Evolutionary conservation across 2,888 invertebrate species (phyloP).

Genomic region (Hirtodrosophila cameraria): DNA sequence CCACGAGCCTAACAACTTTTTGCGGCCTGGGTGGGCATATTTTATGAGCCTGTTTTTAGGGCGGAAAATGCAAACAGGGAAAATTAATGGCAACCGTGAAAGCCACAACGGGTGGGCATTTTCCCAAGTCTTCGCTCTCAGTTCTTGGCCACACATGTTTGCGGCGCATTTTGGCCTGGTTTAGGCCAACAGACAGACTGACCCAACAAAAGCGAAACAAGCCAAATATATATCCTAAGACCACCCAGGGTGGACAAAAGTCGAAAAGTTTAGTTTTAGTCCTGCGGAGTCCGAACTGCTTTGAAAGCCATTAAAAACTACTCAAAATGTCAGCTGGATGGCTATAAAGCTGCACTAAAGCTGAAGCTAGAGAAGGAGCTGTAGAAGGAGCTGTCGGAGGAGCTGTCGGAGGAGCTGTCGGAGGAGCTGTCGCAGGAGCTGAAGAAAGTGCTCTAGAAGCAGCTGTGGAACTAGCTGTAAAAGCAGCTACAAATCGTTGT

Average conservation of each 20-base stretch:
- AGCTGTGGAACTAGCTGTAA: neutral
- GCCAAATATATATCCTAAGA: slow-evolving; percentile 23
- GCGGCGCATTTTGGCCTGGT: slow-evolving; percentile 26
- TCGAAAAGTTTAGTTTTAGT: slow-evolving; percentile 52
- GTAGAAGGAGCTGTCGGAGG: too few species aligned
- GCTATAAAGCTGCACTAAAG: slow-evolving; percentile 42
- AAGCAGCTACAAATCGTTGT: neutral
- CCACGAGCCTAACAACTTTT: slow-evolving; percentile 47
- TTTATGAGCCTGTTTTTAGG: slow-evolving; percentile 56
- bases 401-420: neutral
- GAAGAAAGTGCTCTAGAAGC: too few species aligned
- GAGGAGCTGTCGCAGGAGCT: neutral
- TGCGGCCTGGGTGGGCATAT: slow-evolving; percentile 57
- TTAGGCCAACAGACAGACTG: slow-evolving; percentile 20
- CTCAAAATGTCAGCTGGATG: slow-evolving; percentile 72
- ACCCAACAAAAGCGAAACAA: slow-evolving; percentile 23
- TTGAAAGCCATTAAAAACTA: slow-evolving; percentile 71
- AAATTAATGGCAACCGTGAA: slow-evolving; percentile 37
- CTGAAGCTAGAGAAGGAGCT: slow-evolving; percentile 1
- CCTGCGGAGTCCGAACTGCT: slow-evolving; percentile 27
- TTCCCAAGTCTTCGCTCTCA: slow-evolving; percentile 11
- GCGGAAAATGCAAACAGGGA: slow-evolving; percentile 30
- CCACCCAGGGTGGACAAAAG: slow-evolving; percentile 54
- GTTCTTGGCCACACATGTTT: slow-evolving; percentile 34
- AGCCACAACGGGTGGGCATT: slow-evolving; percentile 23